phyloP scores from a whole-genome alignment of 1,140 invertebrate genomes.

The Leptinotarsa texana region DNA sequence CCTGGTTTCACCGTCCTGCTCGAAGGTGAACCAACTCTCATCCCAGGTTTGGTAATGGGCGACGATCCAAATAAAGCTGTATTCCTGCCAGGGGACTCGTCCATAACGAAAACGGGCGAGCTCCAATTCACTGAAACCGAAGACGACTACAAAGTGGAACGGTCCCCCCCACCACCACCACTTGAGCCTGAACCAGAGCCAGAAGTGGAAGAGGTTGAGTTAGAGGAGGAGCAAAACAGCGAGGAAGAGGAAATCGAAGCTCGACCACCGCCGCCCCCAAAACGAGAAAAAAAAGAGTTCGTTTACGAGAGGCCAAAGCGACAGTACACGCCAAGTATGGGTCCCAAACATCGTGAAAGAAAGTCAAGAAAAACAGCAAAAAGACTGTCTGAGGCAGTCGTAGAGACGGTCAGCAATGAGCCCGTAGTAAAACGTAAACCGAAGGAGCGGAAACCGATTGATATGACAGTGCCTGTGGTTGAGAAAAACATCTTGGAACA shows the following conservation, averaged over 20 bases:
- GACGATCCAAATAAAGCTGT: constrained; percentile 54
- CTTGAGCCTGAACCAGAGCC: constrained; percentile 36
- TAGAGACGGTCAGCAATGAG: neutral
- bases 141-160: constrained; percentile 44
- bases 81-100: constrained; percentile 65
- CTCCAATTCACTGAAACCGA: constrained; percentile 54
- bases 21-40: constrained; percentile 66
- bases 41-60: constrained; percentile 60
- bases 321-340: constrained; percentile 44
- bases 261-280: constrained; percentile 38
- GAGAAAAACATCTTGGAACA: constrained; percentile 50
- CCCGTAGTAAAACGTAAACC: constrained; percentile 12
- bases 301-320: constrained; percentile 52
- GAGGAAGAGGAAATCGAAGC: constrained; percentile 44
- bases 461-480: constrained; percentile 46
- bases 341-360: constrained; percentile 48
- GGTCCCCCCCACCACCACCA: constrained; percentile 31
- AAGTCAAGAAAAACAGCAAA: constrained; percentile 35
- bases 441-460: constrained; percentile 38
- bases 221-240: constrained; percentile 47
- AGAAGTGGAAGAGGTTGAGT: constrained; percentile 45
- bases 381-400: constrained; percentile 11
- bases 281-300: constrained; percentile 47
- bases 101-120: constrained; percentile 59
- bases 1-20: constrained; percentile 74